Evolutionary conservation across 2,113 vertebrate species (phyloP).

Genomic region (Furnarius figulus): DNA sequence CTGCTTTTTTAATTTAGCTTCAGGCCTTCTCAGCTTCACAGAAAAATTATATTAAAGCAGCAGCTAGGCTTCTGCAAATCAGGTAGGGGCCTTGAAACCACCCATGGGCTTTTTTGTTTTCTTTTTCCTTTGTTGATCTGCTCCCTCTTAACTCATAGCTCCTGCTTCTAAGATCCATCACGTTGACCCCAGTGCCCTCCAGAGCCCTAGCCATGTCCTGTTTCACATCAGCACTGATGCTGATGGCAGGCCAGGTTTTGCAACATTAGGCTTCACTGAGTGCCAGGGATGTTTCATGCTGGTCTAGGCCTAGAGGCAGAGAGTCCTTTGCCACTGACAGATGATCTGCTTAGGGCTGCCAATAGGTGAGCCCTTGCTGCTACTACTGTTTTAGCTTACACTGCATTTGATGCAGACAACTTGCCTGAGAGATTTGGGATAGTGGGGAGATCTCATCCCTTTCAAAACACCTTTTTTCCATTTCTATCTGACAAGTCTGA

Average conservation of each 20-base stretch:
- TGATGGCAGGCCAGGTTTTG: background rate
- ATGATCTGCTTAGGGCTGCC: background rate
- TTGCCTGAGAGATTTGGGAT: background rate
- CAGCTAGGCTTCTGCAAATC: background rate
- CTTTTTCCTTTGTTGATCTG: background rate
- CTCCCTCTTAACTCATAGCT: background rate
- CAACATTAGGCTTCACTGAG: background rate
- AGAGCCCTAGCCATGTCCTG: background rate
- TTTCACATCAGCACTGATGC: fast-evolving
- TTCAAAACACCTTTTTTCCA: background rate
- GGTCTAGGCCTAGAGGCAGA: background rate
- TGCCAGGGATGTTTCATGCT: background rate
- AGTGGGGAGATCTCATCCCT: background rate
- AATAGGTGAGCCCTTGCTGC: background rate
- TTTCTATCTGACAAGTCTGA: background rate
- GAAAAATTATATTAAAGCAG: background rate
- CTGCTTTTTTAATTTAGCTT: background rate
- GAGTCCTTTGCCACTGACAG: background rate
- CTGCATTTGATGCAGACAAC: background rate
- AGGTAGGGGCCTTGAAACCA: background rate
- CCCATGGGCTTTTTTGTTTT: background rate
- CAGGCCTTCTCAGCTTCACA: background rate
- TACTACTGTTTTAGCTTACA: background rate
- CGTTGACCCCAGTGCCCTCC: background rate
- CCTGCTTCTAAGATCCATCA: background rate